phyloP scores from a whole-genome alignment of 2,797 vertebrate species.

The Vespertilio murinus region DNA sequence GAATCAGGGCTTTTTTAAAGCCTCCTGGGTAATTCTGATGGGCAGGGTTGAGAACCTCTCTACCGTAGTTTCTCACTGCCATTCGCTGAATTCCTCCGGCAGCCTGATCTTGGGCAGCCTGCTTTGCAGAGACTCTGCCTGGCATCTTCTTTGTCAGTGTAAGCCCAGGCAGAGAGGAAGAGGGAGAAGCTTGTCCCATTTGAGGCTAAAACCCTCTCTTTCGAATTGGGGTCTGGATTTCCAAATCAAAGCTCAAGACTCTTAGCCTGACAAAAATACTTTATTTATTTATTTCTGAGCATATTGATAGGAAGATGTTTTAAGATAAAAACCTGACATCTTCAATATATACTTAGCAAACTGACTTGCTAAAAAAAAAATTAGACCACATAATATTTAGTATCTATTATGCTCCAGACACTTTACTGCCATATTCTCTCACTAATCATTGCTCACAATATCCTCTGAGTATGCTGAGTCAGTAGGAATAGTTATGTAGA shows the following conservation, averaged over 20 bases:
- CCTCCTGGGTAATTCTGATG: neutral
- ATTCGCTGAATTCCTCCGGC: neutral
- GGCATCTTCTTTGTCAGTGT: neutral
- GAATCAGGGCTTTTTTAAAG: neutral
- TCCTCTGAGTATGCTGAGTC: neutral
- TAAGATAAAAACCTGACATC: neutral
- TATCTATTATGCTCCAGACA: neutral
- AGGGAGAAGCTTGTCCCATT: neutral
- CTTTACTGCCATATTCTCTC: neutral
- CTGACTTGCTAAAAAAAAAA: neutral
- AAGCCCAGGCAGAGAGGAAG: neutral
- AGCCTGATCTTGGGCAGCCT: neutral
- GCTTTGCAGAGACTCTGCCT: neutral
- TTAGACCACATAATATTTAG: neutral
- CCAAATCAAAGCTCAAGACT: conserved; percentile 5
- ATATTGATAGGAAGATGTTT: neutral
- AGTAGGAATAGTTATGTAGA: neutral
- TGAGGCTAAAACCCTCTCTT: neutral
- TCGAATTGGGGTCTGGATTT: neutral
- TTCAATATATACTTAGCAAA: neutral
- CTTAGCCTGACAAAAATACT: neutral
- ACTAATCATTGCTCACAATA: neutral
- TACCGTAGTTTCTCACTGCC: neutral
- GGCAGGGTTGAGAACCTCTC: neutral
- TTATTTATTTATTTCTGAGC: neutral